Percentiles rank a stretch among this genome's conserved stretches.
Evolutionary conservation across 2,113 vertebrate species (phyloP).

Genomic region (Oreochromis niloticus): DNA sequence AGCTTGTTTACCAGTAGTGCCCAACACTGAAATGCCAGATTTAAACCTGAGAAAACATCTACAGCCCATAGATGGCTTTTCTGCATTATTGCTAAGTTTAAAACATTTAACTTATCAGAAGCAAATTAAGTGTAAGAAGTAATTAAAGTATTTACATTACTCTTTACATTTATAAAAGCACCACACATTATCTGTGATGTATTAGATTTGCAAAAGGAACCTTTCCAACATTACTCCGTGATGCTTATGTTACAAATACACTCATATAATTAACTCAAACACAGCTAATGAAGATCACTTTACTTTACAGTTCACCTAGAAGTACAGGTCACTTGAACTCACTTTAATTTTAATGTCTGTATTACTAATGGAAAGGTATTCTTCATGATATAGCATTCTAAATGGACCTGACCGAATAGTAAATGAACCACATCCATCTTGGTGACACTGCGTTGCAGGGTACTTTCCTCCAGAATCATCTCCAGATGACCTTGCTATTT

Average conservation of each 20-base stretch:
- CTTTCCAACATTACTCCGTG: neutral
- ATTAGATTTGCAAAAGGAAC: neutral
- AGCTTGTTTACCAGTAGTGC: neutral
- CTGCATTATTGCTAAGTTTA: neutral
- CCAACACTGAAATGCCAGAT: neutral
- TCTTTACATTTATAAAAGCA: neutral
- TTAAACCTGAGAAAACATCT: neutral
- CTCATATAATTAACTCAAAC: neutral
- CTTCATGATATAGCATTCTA: conserved; percentile 65
- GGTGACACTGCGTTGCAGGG: conserved; percentile 61
- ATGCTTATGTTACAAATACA: neutral
- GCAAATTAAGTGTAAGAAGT: neutral
- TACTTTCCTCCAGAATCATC: conserved; percentile 62
- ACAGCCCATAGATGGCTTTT: neutral
- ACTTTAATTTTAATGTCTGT: conserved; percentile 63
- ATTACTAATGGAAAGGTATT: conserved; percentile 60
- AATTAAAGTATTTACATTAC: neutral
- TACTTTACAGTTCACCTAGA: conserved; percentile 26
- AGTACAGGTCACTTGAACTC: conserved; percentile 42
- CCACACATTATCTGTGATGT: neutral
- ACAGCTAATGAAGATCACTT: conserved; percentile 4
- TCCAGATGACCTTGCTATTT: conserved; percentile 66
- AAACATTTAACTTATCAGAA: neutral
- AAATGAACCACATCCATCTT: conserved; percentile 73
- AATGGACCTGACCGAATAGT: conserved; percentile 69